Base-by-base conservation (phyloP, 2,888 invertebrate genomes). In the Dynastes hyllus region DNA sequence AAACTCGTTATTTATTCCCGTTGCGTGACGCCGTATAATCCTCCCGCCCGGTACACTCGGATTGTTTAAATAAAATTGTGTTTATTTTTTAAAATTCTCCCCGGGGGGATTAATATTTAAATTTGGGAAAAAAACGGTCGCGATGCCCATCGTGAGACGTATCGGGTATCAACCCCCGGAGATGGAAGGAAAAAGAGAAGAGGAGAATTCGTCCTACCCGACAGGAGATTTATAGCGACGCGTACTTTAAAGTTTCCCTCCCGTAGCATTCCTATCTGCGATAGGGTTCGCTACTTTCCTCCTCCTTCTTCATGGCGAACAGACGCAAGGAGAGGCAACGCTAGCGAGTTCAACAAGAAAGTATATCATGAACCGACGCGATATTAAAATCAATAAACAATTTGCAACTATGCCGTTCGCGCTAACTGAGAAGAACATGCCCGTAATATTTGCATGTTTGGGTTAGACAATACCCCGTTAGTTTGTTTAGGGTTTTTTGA, bases 71-170 rank as follows among this genome's bases (percentile, higher is more conserved):
- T 75, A 27, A 75, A 75, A 75, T 75, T 75, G 40, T 61, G 73
- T 75, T 75, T 75, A 61, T 75, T 63, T 75, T 75, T 75, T 75
- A 75, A 61, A 61, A 63, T 75, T 63, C 37, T 61, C 73, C n/a
- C n/a, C n/a, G n/a, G n/a, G n/a, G 61, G 73, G 73, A 75, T 75
- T 75, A 75, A 75, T 75, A 75, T n/a, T n/a, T n/a, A n/a, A n/a
- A n/a, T n/a, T n/a, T n/a, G n/a, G n/a, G n/a, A n/a, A n/a, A n/a
- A n/a, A n/a, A 75, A 61, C 61, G 51, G 27, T 13, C 51, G 55
- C 22, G 55, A 45, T 22, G 58, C 45, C 58, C 50, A 61, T 63
- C 63, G 61, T 27, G 61, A 61, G 27, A 75, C 40, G 61, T 75
- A 75, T 69, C 69, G 69, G 29, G 69, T 69, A 66, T 66, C 66